Evolutionary conservation across 2,797 vertebrate species (phyloP), one percentile per base, ranked within the genome.

Genomic region (Adrianichthys oophorus): DNA sequence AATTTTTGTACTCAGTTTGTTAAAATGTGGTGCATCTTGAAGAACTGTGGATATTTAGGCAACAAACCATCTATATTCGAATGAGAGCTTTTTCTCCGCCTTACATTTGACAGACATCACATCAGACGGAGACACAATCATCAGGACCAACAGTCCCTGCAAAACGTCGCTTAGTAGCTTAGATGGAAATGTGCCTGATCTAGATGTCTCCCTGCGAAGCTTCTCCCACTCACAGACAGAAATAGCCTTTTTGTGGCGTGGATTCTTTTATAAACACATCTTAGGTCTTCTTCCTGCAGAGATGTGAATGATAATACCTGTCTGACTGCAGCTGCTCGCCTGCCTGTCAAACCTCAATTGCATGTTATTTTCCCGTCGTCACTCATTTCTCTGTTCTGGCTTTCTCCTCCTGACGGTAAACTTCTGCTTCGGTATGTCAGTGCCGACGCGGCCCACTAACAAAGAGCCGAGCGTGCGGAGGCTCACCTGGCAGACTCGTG

Each of bases 401-500:
- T 24, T 43, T 60, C 68, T 56, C 63, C 65, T 64, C 57, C 65
- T 26, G 43, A 49, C 49, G 37, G 15, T 15, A 44, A 3, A 26
- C 56, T 70, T 48, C 48, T 47, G 19, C 16, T 45, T 45, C 4
- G 7, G 17, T 4, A 13, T 18, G n/a, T 45, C 10, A 7, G 17
- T 17, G 26, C 26, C 10, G 16, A 15, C 17, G 42, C n/a, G 4
- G n/a, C 32, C 10, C 10, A 37, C 32, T 1, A 10, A 13, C 32
- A 10, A 2, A 2, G 10, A 32, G 32, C 32, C 8, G 32, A 12
- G 32, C 1, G 32, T 32, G 32, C 32, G 32, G 10, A 1, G 17
- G 49, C 87, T 17, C 90, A 95, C 95, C 95, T 58, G 93, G 70
- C 0, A 84, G 85, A 18, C 93, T 93, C 0, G 94, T 95, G 65